These are phyloP conservation scores for Rhinoptilus africanus DNA, from an alignment of 2,113 vertebrate species.

Conservation along the genomic window DNA sequence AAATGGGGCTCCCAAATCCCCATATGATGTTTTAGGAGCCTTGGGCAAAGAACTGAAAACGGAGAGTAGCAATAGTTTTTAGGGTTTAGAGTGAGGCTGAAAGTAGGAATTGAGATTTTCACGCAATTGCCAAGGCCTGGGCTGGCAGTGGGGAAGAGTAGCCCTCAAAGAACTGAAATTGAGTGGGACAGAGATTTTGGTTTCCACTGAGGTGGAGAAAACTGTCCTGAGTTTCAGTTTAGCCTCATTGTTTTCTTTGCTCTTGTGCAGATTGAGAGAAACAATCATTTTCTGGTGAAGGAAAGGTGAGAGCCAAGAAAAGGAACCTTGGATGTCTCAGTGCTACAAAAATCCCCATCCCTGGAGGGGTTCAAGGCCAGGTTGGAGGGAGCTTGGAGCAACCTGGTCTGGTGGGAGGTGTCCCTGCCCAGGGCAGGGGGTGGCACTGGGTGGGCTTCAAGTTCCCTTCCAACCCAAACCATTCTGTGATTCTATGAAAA, in stretches of 20 bases:
- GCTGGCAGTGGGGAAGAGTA: not conserved
- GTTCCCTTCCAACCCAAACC: not conserved
- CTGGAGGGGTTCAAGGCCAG: not conserved
- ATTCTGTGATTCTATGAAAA: not conserved
- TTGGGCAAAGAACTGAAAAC: not conserved
- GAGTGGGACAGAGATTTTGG: not conserved
- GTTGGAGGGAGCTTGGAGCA: not conserved
- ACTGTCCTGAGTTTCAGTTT: not conserved
- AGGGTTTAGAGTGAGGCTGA: not conserved
- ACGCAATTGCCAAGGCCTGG: accelerated
- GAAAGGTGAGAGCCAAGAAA: not conserved
- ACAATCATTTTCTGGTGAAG: not conserved
- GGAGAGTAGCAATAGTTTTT: not conserved
- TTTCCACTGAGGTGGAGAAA: not conserved
- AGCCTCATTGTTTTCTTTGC: not conserved
- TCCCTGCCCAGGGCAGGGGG: not conserved
- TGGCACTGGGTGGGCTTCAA: accelerated
- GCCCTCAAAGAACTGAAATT: not conserved
- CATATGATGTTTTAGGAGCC: conserved; percentile 13
- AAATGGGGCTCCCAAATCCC: conserved; percentile 49
- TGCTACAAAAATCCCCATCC: not conserved
- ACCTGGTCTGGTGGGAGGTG: not conserved
- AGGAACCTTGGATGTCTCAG: accelerated
- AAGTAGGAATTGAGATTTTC: not conserved
- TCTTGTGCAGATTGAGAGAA: not conserved